Percentiles rank a stretch among this genome's conserved stretches.
phyloP scores from a whole-genome alignment of 2,113 vertebrate genomes.

The Oreochromis tanganicae region DNA sequence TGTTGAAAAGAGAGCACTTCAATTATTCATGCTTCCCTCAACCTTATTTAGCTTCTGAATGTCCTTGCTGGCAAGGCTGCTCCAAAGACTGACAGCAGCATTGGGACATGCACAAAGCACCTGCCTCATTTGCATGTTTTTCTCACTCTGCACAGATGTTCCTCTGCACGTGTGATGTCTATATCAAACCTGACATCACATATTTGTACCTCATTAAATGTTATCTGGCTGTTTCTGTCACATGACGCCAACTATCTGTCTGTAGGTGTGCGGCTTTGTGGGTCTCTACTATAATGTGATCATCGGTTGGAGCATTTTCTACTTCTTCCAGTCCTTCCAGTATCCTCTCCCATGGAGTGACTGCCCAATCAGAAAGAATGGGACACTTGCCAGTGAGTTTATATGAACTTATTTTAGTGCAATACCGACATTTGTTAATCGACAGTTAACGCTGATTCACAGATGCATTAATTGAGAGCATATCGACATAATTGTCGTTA shows the following conservation, averaged over 20 bases:
- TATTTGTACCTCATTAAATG: neutral
- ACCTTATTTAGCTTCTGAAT: constrained; percentile 54
- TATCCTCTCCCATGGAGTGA: constrained; percentile 95
- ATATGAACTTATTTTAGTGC: neutral
- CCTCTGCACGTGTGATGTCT: neutral
- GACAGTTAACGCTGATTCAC: neutral
- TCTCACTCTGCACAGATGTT: neutral
- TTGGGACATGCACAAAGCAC: neutral
- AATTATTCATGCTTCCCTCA: constrained; percentile 70
- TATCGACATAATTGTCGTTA: no score
- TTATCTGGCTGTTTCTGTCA: neutral
- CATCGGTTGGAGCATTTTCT: constrained; percentile 98
- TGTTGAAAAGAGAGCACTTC: constrained; percentile 59
- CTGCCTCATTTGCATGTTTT: neutral
- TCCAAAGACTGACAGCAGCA: constrained; percentile 25
- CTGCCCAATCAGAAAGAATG: constrained; percentile 86
- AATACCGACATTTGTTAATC: neutral
- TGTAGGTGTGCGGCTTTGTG: constrained; percentile 92
- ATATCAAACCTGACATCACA: neutral
- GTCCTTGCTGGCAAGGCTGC: constrained; percentile 34
- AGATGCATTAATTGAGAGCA: neutral
- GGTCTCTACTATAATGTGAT: constrained; percentile 98
- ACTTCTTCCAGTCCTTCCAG: constrained; percentile 99
- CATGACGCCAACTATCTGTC: neutral
- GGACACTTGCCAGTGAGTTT: constrained; percentile 80